phyloP scores from a whole-genome alignment of 2,888 invertebrate genomes.

The Falcaria lacertinaria region DNA sequence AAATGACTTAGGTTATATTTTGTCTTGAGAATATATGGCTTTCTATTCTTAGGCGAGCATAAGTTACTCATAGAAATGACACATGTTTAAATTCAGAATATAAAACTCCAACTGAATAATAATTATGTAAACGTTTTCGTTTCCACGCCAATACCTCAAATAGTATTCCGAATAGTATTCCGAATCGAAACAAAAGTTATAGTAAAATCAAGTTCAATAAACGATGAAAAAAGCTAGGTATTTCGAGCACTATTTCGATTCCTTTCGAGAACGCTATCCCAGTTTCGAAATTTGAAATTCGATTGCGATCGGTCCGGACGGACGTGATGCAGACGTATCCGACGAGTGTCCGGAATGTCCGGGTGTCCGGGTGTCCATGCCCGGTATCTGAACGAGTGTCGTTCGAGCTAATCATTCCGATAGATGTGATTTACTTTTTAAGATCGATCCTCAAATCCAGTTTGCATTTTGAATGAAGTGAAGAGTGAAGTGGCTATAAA shows the following conservation, averaged over 20 bases:
- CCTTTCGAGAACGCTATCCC: background rate
- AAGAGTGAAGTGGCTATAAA: too few relatives aligned
- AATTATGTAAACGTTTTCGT: background rate
- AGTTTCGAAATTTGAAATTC: constrained; percentile 42
- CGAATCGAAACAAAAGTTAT: background rate
- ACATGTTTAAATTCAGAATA: too few relatives aligned
- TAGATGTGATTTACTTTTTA: constrained; percentile 5
- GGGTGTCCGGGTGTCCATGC: constrained; percentile 13
- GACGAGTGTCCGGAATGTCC: constrained; percentile 8
- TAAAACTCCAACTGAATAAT: too few relatives aligned
- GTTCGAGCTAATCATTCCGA: constrained; percentile 6
- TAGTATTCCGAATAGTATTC: background rate
- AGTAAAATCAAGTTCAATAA: background rate
- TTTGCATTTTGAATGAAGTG: background rate
- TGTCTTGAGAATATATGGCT: too few relatives aligned
- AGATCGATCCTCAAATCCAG: background rate
- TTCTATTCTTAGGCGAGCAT: too few relatives aligned
- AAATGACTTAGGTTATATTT: too few relatives aligned
- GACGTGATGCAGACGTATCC: constrained; percentile 25
- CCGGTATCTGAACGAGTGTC: constrained; percentile 4
- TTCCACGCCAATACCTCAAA: too few relatives aligned
- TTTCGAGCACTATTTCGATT: background rate
- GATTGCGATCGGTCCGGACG: constrained; percentile 35
- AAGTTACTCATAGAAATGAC: too few relatives aligned
- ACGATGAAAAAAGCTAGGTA: background rate